Base-by-base conservation (phyloP, 2,888 invertebrate species). In the Amphipoea lucens region DNA sequence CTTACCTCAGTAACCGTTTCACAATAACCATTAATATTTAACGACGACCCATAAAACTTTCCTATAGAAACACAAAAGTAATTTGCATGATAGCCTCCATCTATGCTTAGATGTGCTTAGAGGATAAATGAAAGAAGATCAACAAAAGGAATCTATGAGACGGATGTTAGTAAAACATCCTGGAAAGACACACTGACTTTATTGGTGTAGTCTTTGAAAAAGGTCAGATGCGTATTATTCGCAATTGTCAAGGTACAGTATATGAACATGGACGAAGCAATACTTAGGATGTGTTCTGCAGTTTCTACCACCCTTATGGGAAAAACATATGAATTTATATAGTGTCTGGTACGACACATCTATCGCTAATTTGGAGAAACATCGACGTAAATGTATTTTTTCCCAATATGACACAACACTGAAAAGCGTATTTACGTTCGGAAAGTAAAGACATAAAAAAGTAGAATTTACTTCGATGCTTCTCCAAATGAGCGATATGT, bases 1-100 rank as follows among this genome's bases (percentile, higher is more conserved):
- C 12, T 78, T 63, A 67, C 62, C 62, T 67, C 14, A 51, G 48
- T 57, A 17, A 48, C 23, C 12, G 42, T 51, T 83, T 51, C 5
- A 45, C 42, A 40, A 45, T 63, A 40, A 54, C 45, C 76, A 51
- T 83, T 72, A 68, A 84, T 20, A 57, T 75, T 84, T 80, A 71
- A 76, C 36, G 66, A 36, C 29, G 4, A 70, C 11, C 51, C 42
- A 51, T 60, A 23, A 76, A 81, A 68, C 1, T n/a, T 45, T 57
- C 1, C 2, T 36, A 36, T n/a, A 42, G 68, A 73, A 65, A 72
- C n/a, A 54, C 51, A 66, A 29, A 29, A 60, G 65, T 77, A 23
- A 81, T 69, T 74, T 71, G 48, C 57, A 62, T 72, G n/a, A 73
- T 68, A 62, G 57, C 48, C 36, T 7, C 11, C 36, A 23, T 45